phyloP scores from a whole-genome alignment of 2,888 invertebrate species.

The Pheosia tremula region DNA sequence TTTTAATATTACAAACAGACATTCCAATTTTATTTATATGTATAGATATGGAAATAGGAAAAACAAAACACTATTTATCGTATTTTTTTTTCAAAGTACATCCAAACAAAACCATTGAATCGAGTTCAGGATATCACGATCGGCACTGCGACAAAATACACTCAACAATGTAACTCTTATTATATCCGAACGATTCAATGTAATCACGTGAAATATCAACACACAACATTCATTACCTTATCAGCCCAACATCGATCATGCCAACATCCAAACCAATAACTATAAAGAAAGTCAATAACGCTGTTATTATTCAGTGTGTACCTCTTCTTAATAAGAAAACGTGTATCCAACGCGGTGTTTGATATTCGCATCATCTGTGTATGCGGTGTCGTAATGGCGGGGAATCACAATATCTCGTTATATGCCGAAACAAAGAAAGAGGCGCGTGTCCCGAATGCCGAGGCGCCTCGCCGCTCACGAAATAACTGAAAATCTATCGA shows the following conservation, averaged over 20 bases:
- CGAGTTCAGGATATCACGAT: too few species aligned
- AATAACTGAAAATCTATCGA: conserved; percentile 51
- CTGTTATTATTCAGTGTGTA: conserved; percentile 72
- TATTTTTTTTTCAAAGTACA: too few species aligned
- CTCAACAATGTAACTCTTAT: too few species aligned
- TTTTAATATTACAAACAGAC: too few species aligned
- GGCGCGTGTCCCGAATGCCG: conserved; percentile 71
- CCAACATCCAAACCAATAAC: conserved; percentile 39
- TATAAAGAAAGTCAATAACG: conserved; percentile 52
- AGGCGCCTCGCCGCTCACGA: conserved; percentile 32
- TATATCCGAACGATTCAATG: too few species aligned
- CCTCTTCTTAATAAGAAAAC: conserved; percentile 79
- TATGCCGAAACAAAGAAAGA: conserved; percentile 79
- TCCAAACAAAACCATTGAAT: too few species aligned
- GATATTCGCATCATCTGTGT: conserved; percentile 78
- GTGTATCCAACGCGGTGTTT: conserved; percentile 78
- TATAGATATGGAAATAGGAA: too few species aligned
- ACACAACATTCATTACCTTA: conserved; percentile 29
- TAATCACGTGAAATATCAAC: not conserved
- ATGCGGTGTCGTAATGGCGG: conserved; percentile 76
- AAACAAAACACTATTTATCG: too few species aligned
- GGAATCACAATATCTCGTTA: conserved; percentile 83
- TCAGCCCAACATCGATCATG: conserved; percentile 30
- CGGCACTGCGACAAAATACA: too few species aligned
- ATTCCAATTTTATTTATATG: too few species aligned